phyloP scores from a whole-genome alignment of 2,113 vertebrate genomes.

The Porphyrio hochstetteri region DNA sequence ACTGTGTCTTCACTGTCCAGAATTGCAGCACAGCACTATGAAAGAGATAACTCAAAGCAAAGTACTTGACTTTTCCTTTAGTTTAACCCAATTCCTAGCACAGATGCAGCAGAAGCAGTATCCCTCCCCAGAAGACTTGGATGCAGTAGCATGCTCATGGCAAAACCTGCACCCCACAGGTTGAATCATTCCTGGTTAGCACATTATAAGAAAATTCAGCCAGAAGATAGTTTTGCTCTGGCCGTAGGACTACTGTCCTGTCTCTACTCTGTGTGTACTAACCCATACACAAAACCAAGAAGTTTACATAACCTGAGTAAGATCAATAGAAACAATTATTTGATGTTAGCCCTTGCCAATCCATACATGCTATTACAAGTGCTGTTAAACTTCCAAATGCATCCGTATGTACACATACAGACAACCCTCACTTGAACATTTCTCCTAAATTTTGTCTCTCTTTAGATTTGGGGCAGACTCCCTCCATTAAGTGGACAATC shows the following conservation, averaged over 20 bases:
- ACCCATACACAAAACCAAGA: neutral
- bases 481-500: neutral
- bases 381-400: neutral
- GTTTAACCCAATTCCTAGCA: neutral
- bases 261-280: neutral
- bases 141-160: neutral
- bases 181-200: neutral
- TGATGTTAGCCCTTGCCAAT: neutral
- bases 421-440: neutral
- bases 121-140: neutral
- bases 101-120: neutral
- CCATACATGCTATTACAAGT: neutral
- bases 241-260: neutral
- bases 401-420: fast-evolving
- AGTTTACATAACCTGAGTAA: neutral
- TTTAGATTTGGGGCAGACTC: neutral
- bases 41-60: neutral
- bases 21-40: neutral
- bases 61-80: neutral
- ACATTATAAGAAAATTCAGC: neutral
- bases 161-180: neutral
- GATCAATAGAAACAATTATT: fast-evolving
- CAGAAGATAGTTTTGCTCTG: neutral
- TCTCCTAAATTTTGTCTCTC: neutral
- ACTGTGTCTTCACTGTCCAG: neutral